phyloP scores from a whole-genome alignment of 2,888 invertebrate species.

The Embidobia sp. region DNA sequence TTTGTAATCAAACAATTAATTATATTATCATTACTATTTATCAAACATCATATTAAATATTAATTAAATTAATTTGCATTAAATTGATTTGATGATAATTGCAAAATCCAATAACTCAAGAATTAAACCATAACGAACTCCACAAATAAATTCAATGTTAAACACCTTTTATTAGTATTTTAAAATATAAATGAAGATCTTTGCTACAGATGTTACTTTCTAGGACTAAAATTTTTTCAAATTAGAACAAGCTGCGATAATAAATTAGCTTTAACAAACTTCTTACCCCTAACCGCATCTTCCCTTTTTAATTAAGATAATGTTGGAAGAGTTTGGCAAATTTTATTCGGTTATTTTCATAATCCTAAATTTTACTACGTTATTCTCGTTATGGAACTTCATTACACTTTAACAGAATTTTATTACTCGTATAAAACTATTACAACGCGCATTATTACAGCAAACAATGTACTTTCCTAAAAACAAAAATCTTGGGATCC shows the following conservation, averaged over 20 bases:
- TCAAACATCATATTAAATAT: too few species aligned
- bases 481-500: conserved; percentile 49
- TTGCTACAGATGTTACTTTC: conserved; percentile 31
- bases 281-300: not conserved
- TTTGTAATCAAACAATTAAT: too few species aligned
- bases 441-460: conserved; percentile 37
- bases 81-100: too few species aligned
- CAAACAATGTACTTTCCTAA: conserved; percentile 46
- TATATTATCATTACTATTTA: too few species aligned
- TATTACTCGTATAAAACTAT: conserved; percentile 29
- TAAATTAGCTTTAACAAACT: conserved; percentile 21
- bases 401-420: conserved; percentile 35
- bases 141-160: too few species aligned
- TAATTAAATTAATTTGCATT: too few species aligned
- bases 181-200: conserved; percentile 30
- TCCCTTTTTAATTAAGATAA: conserved; percentile 15
- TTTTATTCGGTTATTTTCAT: conserved; percentile 10
- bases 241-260: conserved; percentile 3
- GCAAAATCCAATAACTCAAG: too few species aligned
- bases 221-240: conserved; percentile 1
- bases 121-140: too few species aligned
- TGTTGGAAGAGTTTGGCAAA: not conserved
- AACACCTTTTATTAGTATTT: too few species aligned
- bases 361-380: conserved; percentile 9
- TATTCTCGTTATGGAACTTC: conserved; percentile 15